Evolutionary conservation across 2,797 vertebrate species (phyloP), one percentile per base, ranked within the genome.

Genomic region (Xenentodon cancila): DNA sequence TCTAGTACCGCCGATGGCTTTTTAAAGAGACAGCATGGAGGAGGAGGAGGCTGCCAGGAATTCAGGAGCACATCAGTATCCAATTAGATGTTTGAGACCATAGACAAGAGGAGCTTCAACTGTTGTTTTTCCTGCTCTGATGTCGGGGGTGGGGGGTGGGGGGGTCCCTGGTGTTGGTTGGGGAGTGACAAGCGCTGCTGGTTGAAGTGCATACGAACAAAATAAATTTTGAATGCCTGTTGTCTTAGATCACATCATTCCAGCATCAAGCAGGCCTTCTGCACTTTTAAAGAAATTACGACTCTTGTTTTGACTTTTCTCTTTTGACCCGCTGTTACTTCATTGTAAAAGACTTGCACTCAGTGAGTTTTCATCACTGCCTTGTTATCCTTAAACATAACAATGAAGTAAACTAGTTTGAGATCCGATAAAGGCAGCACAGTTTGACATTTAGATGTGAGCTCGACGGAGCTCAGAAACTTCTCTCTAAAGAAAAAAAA

Each of bases 31-130:
- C 58, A 19, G 67, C 64, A 54, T 59, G 68, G 34, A 40, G 37
- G 58, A 51, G 69, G 46, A 60, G 57, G 73, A 64, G 71, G 64
- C 82, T 69, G 34, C 71, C 67, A 76, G 79, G 71, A 80, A 71
- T 48, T 83, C 68, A 81, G 75, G 68, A 75, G 66, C 79, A 79
- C 88, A 90, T 89, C 80, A 57, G 91, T 71, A 66, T 89, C 81
- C 86, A 89, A 92, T 90, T 89, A 91, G 82, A 75, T 13, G 45
- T 77, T 57, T 83, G 76, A 72, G 85, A 68, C 19, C 51, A 50
- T 30, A 30, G 77, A 75, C 64, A 45, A 17, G 60, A 1, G 17
- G 42, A 76, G 27, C 57, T 57, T 66, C 44, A 50, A 59, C 11
- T 17, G 4, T 68, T 53, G 30, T 43, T 62, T 67, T 69, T 46